These are phyloP conservation scores for Pelobates cultripes DNA, from an alignment of 2,797 vertebrate genomes.

Conservation along the genomic window DNA sequence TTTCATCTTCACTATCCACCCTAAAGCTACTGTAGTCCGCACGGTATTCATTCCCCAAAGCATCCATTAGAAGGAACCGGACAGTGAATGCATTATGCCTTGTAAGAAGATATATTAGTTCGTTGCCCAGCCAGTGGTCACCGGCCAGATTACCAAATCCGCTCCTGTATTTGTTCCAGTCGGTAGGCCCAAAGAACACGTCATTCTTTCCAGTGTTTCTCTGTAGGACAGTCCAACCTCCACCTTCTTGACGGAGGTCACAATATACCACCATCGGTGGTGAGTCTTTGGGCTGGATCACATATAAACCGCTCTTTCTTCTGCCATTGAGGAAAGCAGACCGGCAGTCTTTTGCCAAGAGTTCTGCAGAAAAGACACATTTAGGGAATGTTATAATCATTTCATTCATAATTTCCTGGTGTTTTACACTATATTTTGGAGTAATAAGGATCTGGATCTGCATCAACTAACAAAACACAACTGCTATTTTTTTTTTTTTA, in stretches of 20 bases:
- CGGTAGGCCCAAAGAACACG: not conserved
- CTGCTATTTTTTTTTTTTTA: too few relatives aligned
- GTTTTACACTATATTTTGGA: not conserved
- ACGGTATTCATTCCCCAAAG: not conserved
- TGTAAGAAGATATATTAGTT: constrained; percentile 44
- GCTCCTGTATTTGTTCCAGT: not conserved
- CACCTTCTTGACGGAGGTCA: constrained; percentile 30
- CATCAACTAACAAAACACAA: too few relatives aligned
- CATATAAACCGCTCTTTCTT: constrained; percentile 48
- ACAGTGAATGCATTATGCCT: constrained; percentile 40
- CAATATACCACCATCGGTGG: constrained; percentile 35
- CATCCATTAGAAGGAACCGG: constrained; percentile 5
- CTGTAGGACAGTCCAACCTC: constrained; percentile 39
- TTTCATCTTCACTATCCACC: constrained; percentile 8
- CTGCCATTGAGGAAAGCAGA: not conserved
- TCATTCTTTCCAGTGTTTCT: constrained; percentile 13
- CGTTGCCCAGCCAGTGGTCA: constrained; percentile 52
- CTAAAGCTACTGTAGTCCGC: not conserved
- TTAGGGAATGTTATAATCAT: not conserved
- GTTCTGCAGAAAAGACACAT: constrained; percentile 24
- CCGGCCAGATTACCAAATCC: constrained; percentile 28
- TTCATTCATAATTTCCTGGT: not conserved
- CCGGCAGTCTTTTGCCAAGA: constrained; percentile 53
- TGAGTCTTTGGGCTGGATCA: constrained; percentile 13
- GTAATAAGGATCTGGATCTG: too few relatives aligned